Conservation (phyloP, 2,113 vertebrate species). For the Corapipo altera region DNA sequence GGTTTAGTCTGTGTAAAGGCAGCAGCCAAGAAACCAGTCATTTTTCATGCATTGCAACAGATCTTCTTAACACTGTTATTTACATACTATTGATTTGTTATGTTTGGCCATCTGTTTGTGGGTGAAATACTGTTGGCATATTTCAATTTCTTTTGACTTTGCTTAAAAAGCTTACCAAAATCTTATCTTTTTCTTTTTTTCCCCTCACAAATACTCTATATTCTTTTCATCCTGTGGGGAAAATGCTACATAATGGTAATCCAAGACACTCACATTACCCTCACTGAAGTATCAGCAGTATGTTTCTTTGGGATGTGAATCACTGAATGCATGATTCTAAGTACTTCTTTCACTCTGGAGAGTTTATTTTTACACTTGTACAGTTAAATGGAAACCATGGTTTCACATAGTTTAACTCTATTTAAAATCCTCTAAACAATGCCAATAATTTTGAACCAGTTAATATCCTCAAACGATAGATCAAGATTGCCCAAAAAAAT, state of each 20-base stretch:
- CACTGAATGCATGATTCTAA: background rate
- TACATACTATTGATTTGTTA: conserved; percentile 73
- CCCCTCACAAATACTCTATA: background rate
- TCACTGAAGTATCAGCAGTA: background rate
- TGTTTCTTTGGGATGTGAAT: background rate
- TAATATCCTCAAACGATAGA: background rate
- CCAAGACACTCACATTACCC: background rate
- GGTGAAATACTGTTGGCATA: conserved; percentile 44
- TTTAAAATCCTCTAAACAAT: background rate
- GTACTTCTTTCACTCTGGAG: background rate
- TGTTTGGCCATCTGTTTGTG: conserved; percentile 72
- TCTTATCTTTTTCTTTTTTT: background rate
- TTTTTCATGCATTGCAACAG: conserved; percentile 54
- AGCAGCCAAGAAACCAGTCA: conserved; percentile 53
- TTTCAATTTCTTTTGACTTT: conserved; percentile 51
- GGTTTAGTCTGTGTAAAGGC: conserved; percentile 7
- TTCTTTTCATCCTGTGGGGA: background rate
- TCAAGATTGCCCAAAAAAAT: background rate
- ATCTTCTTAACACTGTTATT: conserved; percentile 59
- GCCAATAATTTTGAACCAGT: background rate
- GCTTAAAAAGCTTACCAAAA: conserved; percentile 53
- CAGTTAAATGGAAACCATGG: background rate
- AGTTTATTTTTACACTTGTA: background rate
- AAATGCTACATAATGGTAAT: background rate
- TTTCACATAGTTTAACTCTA: background rate